Conservation (phyloP, 2,888 invertebrate species). For the Dascillus cervinus region DNA sequence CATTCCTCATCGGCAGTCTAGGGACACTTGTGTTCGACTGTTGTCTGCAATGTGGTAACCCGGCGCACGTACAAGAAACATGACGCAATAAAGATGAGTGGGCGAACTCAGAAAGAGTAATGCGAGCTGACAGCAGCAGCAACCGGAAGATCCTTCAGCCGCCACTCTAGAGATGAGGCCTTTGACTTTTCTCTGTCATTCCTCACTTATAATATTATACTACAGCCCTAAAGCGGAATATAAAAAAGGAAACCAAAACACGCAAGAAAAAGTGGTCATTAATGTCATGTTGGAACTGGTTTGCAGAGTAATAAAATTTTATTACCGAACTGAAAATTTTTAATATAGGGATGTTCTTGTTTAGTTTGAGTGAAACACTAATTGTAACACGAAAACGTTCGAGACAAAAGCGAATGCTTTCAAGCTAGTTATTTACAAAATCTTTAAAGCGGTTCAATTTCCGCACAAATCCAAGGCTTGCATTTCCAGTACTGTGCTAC, state of each 20-base stretch:
- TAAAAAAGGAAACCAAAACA: too few species aligned
- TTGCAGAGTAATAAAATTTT: too few species aligned
- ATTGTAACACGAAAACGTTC: too few species aligned
- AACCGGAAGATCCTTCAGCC: conserved; percentile 19
- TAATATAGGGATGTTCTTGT: too few species aligned
- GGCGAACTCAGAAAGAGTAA: conserved; percentile 23
- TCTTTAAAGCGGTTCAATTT: background rate
- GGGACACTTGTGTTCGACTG: conserved; percentile 26
- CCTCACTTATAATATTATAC: too few species aligned
- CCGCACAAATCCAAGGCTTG: conserved; percentile 2
- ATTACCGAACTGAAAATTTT: too few species aligned
- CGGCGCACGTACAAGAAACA: conserved; percentile 33
- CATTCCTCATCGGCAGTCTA: conserved; percentile 27
- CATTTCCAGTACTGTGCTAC: conserved; percentile 7
- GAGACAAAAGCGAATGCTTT: too few species aligned
- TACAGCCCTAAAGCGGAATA: too few species aligned
- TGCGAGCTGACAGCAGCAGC: conserved; percentile 23
- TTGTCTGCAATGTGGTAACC: conserved; percentile 27
- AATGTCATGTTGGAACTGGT: too few species aligned
- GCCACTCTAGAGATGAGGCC: conserved; percentile 13
- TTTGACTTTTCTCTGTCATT: conserved; percentile 15
- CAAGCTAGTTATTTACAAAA: too few species aligned
- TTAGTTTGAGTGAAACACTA: too few species aligned
- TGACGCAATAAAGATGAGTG: conserved; percentile 36
- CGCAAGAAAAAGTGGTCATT: too few species aligned